Evolutionary conservation across 1,140 invertebrate species (phyloP).

Genomic region (Polypedilum pembai): DNA sequence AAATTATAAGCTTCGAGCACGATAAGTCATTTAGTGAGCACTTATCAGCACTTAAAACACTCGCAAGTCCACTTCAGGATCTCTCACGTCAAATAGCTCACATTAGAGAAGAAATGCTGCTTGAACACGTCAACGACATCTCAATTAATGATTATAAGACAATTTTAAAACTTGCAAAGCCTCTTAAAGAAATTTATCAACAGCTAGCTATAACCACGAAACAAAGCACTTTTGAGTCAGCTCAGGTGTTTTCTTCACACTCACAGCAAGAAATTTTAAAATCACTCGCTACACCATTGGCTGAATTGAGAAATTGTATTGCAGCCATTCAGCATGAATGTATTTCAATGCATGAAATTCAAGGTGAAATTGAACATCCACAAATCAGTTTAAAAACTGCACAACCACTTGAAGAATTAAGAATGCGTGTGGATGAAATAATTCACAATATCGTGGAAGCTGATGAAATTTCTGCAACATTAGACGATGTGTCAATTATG

Average conservation of each 20-base stretch:
- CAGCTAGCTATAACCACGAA: slow-evolving; percentile 39
- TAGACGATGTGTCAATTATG: slow-evolving; percentile 51
- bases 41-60: slow-evolving; percentile 38
- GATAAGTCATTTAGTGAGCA: slow-evolving; percentile 30
- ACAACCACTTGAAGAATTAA: slow-evolving; percentile 47
- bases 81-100: slow-evolving; percentile 44
- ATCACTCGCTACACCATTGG: slow-evolving; percentile 47
- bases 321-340: slow-evolving; percentile 46
- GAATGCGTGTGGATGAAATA: slow-evolving; percentile 48
- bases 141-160: slow-evolving; percentile 32
- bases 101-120: slow-evolving; percentile 41
- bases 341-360: slow-evolving; percentile 33
- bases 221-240: slow-evolving; percentile 37
- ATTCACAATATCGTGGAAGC: slow-evolving; percentile 44
- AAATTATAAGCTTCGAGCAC: slow-evolving; percentile 1
- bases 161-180: slow-evolving; percentile 35
- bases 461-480: slow-evolving; percentile 46
- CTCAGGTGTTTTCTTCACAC: slow-evolving; percentile 33
- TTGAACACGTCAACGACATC: slow-evolving; percentile 39
- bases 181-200: slow-evolving; percentile 40
- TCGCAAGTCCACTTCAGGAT: slow-evolving; percentile 46
- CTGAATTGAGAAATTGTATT: slow-evolving; percentile 46
- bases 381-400: slow-evolving; percentile 41
- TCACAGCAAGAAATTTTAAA: slow-evolving; percentile 36
- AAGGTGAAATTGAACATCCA: slow-evolving; percentile 27